Percentiles rank a stretch among this genome's conserved stretches.
phyloP scores from a whole-genome alignment of 2,113 vertebrate genomes.

The Atrichornis clamosus region DNA sequence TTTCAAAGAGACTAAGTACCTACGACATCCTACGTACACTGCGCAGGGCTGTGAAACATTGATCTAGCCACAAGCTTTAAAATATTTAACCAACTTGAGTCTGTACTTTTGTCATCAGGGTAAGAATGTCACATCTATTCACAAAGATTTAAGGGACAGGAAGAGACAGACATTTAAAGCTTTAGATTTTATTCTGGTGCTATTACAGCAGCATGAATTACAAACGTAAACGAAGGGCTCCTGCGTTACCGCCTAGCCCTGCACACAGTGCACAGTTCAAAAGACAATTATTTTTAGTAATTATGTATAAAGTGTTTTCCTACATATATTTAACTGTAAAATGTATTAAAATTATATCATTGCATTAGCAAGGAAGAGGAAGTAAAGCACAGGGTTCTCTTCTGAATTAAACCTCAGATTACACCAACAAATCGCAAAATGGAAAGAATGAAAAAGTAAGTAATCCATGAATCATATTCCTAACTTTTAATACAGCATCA shows the following conservation, averaged over 20 bases:
- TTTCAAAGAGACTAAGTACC: background rate
- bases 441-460: background rate
- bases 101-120: background rate
- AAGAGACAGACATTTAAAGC: background rate
- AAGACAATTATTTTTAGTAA: background rate
- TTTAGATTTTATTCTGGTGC: background rate
- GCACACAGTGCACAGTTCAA: background rate
- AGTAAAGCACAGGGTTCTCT: background rate
- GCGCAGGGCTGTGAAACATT: background rate
- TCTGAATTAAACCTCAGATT: background rate
- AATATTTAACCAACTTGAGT: conserved; percentile 35
- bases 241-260: background rate
- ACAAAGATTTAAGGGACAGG: background rate
- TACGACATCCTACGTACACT: background rate
- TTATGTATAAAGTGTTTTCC: background rate
- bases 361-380: background rate
- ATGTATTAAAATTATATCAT: background rate
- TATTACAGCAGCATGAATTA: background rate
- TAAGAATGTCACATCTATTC: conserved; percentile 1
- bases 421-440: background rate
- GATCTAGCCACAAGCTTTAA: conserved; percentile 25
- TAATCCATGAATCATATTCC: background rate
- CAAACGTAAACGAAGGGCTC: background rate
- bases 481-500: background rate
- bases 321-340: background rate